These are phyloP conservation scores for Todiramphus saurophagus DNA, from an alignment of 2,113 vertebrate species.

Conservation along the genomic window DNA sequence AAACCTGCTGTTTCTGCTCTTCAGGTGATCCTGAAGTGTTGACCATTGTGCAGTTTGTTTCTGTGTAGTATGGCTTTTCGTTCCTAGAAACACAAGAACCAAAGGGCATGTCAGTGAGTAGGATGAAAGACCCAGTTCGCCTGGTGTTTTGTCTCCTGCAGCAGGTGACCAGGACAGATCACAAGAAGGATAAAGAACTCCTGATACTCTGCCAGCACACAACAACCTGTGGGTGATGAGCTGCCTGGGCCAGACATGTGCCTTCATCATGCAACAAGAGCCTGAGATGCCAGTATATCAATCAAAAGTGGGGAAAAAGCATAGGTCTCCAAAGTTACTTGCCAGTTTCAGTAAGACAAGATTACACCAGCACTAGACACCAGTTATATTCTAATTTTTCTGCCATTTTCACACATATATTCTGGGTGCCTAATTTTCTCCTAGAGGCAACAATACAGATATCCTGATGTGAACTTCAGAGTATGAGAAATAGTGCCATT, in stretches of 20 bases:
- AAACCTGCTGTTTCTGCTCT: not conserved
- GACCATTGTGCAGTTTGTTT: not conserved
- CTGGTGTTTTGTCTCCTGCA: not conserved
- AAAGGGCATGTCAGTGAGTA: not conserved
- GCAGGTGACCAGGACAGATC: not conserved
- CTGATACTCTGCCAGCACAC: not conserved
- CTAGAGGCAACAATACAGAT: not conserved
- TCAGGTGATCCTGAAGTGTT: not conserved
- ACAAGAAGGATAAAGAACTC: not conserved
- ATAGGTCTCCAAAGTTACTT: not conserved
- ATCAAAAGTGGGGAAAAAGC: not conserved
- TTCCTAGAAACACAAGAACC: not conserved
- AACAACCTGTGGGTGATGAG: not conserved
- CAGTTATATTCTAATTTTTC: not conserved
- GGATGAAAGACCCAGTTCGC: not conserved
- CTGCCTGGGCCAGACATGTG: not conserved
- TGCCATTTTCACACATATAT: not conserved
- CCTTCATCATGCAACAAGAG: not conserved
- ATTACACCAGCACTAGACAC: not conserved
- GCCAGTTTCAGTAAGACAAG: not conserved
- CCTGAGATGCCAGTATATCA: not conserved
- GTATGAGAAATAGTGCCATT: not conserved
- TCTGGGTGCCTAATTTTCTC: not conserved
- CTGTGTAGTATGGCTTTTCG: rapidly evolving
- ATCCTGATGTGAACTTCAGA: not conserved